Conservation (phyloP, 2,888 invertebrate genomes). For the Rhingia rostrata region DNA sequence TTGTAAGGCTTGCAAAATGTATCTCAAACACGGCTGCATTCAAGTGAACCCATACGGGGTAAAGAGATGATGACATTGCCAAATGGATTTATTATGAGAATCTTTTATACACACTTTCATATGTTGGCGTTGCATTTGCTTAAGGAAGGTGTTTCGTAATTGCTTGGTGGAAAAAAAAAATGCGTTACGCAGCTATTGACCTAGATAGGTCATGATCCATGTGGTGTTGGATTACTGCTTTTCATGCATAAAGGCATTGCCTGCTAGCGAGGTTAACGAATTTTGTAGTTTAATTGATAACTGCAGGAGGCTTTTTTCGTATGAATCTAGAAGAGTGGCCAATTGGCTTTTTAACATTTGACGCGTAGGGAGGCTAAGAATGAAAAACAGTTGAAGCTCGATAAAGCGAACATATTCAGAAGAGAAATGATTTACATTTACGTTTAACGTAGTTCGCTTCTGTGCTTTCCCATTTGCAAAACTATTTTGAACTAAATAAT, state of each 20-base stretch:
- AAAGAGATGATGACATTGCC: slow-evolving; percentile 48
- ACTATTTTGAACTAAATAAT: too few relatives aligned
- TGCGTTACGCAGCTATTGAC: slow-evolving; percentile 66
- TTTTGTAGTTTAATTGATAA: slow-evolving; percentile 5
- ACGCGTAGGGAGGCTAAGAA: neutral
- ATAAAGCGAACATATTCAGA: too few relatives aligned
- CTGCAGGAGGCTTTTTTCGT: neutral
- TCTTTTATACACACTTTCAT: slow-evolving; percentile 4
- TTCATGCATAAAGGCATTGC: neutral
- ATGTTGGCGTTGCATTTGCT: slow-evolving; percentile 13
- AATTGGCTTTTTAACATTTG: too few relatives aligned
- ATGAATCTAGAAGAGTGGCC: neutral
- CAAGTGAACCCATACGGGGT: neutral
- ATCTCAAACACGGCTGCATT: slow-evolving; percentile 2
- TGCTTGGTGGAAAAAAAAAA: slow-evolving; percentile 24
- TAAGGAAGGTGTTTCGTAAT: slow-evolving; percentile 29
- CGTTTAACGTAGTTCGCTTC: too few relatives aligned
- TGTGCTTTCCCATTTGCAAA: too few relatives aligned
- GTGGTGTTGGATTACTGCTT: slow-evolving; percentile 37
- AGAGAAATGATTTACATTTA: too few relatives aligned
- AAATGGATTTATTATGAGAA: slow-evolving; percentile 27
- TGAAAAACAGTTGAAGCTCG: too few relatives aligned
- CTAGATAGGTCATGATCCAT: slow-evolving; percentile 41
- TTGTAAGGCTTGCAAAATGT: slow-evolving; percentile 36
- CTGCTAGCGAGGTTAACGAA: slow-evolving; percentile 3